Base-by-base conservation (phyloP, 2,113 vertebrate species). In the Pelvicachromis taeniatus region DNA sequence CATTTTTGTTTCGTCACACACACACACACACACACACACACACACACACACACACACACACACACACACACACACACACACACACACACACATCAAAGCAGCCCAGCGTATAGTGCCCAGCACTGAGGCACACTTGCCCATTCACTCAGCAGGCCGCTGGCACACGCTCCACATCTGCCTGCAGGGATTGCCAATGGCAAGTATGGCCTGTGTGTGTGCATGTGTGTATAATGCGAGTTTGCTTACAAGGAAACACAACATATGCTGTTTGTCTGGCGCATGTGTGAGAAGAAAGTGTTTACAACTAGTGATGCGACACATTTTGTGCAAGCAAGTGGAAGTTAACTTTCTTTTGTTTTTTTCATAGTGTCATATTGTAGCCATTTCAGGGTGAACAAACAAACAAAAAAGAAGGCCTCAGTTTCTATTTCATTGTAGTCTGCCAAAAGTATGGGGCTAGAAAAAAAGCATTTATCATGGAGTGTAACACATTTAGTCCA, bases 181-280 rank as follows among this genome's bases (percentile, higher is more conserved):
- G 86, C 89, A 89, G 91, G 93, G 92, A 92, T 86, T 87, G 91
- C 93, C 94, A 89, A 77, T 88, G 88, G 92, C 91, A 86, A 91
- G 81, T 88, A 85, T 83, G 81, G 61, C 19, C 75, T 73, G 35
- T 80, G 81, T 83, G 52, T 83, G 61, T 84, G 81, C 19, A 48
- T 35, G 12, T 86, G 85, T 82, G 77, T 38, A 17, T 77, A 33
- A 33, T 75, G 50, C 35, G 73, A 81, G 83, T 65, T 55, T 70
- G 52, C 85, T 73, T 81, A 45, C 70, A 16, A 84, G 61, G 63
- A 85, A 78, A 85, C 42, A 79, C 16, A 61, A 29, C 78, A 89
- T 78, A 61, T 82, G 70, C 53, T 86, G 42, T 65, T 83, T 50
- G 80, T 82, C 54, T 82, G 48, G 8, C 77, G 21, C 75, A 13